phyloP scores from a whole-genome alignment of 2,797 vertebrate genomes.

The Galago senegalensis region DNA sequence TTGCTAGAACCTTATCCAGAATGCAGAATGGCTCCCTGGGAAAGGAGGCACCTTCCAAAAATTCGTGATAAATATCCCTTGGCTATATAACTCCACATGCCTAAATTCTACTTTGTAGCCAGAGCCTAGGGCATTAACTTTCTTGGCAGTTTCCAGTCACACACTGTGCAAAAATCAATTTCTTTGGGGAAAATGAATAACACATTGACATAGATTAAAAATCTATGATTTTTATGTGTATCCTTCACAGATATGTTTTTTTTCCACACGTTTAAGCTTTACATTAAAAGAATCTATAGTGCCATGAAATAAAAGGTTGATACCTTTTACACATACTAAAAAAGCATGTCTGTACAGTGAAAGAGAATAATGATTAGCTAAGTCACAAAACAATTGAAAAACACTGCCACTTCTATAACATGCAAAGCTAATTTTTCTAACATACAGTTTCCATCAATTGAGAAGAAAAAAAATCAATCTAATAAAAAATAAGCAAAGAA shows the following conservation, averaged over 20 bases:
- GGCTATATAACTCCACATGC: constrained; percentile 68
- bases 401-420: constrained; percentile 25
- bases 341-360: background rate
- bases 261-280: constrained; percentile 60
- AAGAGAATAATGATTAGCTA: constrained; percentile 18
- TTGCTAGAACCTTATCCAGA: constrained; percentile 75
- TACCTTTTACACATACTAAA: background rate
- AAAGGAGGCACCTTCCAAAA: constrained; percentile 71
- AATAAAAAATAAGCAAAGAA: constrained; percentile 24
- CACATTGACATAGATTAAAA: constrained; percentile 66
- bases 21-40: constrained; percentile 64
- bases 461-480: background rate
- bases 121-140: constrained; percentile 66
- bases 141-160: constrained; percentile 77
- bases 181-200: constrained; percentile 72
- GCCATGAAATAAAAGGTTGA: constrained; percentile 28
- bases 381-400: constrained; percentile 45
- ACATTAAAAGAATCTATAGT: constrained; percentile 10
- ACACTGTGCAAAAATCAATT: constrained; percentile 77
- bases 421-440: constrained; percentile 49
- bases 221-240: constrained; percentile 62
- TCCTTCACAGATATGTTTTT: constrained; percentile 45
- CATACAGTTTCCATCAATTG: background rate
- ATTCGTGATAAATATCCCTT: constrained; percentile 74
- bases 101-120: constrained; percentile 71